These are phyloP conservation scores for Sternarchorhynchus goeldii DNA, from an alignment of 2,797 vertebrate genomes.

Conservation along the genomic window DNA sequence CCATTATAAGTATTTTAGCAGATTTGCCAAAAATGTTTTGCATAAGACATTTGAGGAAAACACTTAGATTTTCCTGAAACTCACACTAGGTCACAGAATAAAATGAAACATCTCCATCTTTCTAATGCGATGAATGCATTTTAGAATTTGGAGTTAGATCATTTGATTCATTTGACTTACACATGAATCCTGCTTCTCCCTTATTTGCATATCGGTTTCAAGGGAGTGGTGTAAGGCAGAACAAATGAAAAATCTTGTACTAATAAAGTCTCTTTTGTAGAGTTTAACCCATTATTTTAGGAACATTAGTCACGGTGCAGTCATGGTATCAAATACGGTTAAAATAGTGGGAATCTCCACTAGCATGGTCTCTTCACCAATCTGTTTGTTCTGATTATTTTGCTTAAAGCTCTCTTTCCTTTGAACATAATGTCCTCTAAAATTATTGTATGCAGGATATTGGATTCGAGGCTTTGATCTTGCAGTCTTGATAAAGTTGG, in stretches of 20 bases:
- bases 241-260: neutral
- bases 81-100: neutral
- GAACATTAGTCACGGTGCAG: neutral
- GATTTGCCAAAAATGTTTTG: too few relatives aligned
- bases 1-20: too few relatives aligned
- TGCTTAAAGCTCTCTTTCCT: constrained; percentile 34
- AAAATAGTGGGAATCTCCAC: constrained; percentile 14
- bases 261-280: neutral
- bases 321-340: neutral
- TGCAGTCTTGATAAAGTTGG: constrained; percentile 44
- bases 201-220: neutral
- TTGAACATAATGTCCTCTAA: constrained; percentile 43
- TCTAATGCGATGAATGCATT: neutral
- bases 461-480: constrained; percentile 51
- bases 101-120: neutral
- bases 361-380: neutral
- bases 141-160: neutral
- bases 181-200: neutral
- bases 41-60: too few relatives aligned
- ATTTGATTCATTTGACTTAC: neutral
- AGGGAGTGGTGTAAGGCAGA: too few relatives aligned
- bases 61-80: too few relatives aligned
- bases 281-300: neutral
- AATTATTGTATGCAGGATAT: constrained; percentile 50
- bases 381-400: constrained; percentile 31